Conservation (phyloP, 2,888 invertebrate species). For the Drosophila anceps region DNA sequence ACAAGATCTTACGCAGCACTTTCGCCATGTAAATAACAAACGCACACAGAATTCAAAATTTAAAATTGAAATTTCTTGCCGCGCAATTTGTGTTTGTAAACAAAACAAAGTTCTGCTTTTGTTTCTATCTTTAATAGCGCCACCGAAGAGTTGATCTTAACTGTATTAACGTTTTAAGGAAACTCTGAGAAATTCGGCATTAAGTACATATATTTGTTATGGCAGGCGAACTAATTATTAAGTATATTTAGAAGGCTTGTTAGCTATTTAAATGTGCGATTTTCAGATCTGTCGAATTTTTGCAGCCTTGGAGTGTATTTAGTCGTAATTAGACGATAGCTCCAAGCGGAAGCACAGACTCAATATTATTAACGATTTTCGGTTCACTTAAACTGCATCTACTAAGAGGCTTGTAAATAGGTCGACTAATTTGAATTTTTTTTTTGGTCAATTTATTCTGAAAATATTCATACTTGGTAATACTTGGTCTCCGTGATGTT, state of each 20-base stretch:
- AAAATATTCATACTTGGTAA: too few relatives aligned
- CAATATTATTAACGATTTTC: too few relatives aligned
- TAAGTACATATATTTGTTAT: not conserved
- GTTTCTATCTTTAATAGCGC: slow-evolving; percentile 4
- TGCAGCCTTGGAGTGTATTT: not conserved
- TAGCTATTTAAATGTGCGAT: not conserved
- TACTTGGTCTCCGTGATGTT: too few relatives aligned
- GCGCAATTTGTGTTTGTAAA: slow-evolving; percentile 59
- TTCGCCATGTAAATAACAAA: slow-evolving; percentile 35
- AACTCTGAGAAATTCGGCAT: not conserved
- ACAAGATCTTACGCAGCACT: slow-evolving; percentile 10
- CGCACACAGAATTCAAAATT: slow-evolving; percentile 15
- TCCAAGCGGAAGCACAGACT: too few relatives aligned
- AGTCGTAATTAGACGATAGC: not conserved
- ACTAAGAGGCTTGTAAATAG: too few relatives aligned
- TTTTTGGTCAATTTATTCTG: too few relatives aligned
- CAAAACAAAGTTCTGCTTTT: slow-evolving; percentile 53
- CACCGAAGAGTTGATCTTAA: not conserved
- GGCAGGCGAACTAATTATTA: not conserved
- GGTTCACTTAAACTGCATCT: too few relatives aligned
- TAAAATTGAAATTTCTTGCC: slow-evolving; percentile 48
- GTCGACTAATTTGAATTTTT: too few relatives aligned
- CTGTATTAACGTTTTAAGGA: not conserved
- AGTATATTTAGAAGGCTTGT: not conserved
- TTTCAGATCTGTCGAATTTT: not conserved